Evolutionary conservation across 1,140 invertebrate species (phyloP), one percentile per base, ranked within the genome.

Genomic region (Orussus abietinus): DNA sequence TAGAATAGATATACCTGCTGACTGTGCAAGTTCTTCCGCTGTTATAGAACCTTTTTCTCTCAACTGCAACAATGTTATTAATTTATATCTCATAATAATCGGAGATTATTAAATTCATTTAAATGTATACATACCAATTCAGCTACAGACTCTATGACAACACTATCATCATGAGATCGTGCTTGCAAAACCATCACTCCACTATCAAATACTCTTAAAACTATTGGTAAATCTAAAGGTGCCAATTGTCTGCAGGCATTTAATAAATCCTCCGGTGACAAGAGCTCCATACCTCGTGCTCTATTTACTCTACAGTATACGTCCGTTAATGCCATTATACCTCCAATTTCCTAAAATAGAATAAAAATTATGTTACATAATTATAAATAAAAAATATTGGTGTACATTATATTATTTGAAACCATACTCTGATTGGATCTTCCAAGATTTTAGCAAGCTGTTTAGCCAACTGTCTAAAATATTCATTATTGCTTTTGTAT

Each of bases 321-420:
- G 77, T 99, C 96, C 5, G 95, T 85, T 31, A 99, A 68, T 5
- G 91, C 85, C 89, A 99, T 97, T 76, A 98, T 94, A 9, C 96
- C 96, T 25, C 93, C 93, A 64, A 83, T 81, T 62, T 96, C 90
- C 84, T 92, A 58, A 38, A 75, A 69, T 38, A 42, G 6, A 45
- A 12, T 39, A 22, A n/a, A 3, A 2, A 26, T 9, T 6, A 35
- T 11, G 14, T 11, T 35, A 29, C 12, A 13, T 5, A 11, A 32
- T 28, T 5, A 25, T 20, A 30, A 28, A 38, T 12, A 22, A 11
- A 38, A 25, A 13, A 30, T 20, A 22, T 14, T 9, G 7, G 20
- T 7, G 3, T 6, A 25, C 29, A 26, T 17, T 38, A 7, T 11
- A 37, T 31, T 28, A 29, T 28, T 5, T 35, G 12, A 15, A 14